Conservation (phyloP, 2,797 vertebrate genomes). For the Champsocephalus gunnari region DNA sequence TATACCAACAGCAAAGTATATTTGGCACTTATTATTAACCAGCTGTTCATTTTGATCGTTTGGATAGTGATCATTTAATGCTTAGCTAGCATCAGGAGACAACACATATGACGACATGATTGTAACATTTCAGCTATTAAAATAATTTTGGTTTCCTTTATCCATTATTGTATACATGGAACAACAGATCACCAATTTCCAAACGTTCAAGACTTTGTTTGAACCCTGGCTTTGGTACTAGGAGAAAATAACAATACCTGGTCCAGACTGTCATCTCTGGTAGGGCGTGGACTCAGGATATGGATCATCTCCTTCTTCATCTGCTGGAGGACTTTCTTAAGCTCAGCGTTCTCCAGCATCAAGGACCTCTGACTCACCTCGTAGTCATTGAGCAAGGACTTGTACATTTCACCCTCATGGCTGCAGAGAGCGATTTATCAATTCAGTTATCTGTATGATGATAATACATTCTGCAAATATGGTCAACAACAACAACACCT, state of each 20-base stretch:
- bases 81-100: too few species aligned
- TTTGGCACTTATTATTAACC: too few species aligned
- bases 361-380: slow-evolving; percentile 91
- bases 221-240: neutral
- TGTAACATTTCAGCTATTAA: too few species aligned
- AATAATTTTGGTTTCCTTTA: too few species aligned
- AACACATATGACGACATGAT: too few species aligned
- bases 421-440: slow-evolving; percentile 70
- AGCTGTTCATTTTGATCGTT: too few species aligned
- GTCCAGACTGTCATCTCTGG: slow-evolving; percentile 87
- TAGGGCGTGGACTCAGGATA: slow-evolving; percentile 88
- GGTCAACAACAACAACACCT: too few species aligned
- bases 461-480: neutral
- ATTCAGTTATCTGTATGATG: neutral
- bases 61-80: too few species aligned
- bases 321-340: slow-evolving; percentile 96
- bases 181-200: too few species aligned
- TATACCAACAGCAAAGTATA: too few species aligned
- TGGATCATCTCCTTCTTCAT: slow-evolving; percentile 98
- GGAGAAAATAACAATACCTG: slow-evolving; percentile 75
- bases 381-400: slow-evolving; percentile 91
- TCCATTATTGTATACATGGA: too few species aligned
- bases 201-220: too few species aligned
- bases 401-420: slow-evolving; percentile 97
- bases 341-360: slow-evolving; percentile 93